Base-by-base conservation (phyloP, 2,797 vertebrate genomes). In the Decapterus maruadsi region DNA sequence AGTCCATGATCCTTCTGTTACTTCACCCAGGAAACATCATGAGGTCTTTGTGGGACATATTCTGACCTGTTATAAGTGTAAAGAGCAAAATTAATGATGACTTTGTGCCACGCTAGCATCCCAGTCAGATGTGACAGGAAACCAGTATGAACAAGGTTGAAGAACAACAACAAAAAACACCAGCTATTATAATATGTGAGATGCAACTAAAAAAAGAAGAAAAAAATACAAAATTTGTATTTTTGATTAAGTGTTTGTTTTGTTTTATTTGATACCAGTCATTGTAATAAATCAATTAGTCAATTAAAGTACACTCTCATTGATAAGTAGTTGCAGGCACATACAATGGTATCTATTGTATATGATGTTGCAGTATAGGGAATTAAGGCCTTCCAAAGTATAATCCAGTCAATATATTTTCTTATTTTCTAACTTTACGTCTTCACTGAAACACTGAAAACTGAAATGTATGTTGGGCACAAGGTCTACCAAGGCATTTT, bases 211-310 rank as follows among this genome's bases (percentile, higher is more conserved):
- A 51, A 29, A 59, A 66, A 26, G 26, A 17, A 46, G 13, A 46
- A 19, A 53, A 1, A 20, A 12, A 34, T 20, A 43, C 42, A 38
- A 10, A 48, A 14, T 0, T 4, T 10, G 6, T 22, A 16, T 70
- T 59, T 59, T 45, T 11, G 5, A 61, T 20, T 13, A 46, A 43
- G 20, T 22, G 1, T 0, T 43, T 62, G 6, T 40, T 17, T 7
- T 26, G 48, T 20, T 71, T 72, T 64, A 68, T 69, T 71, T 77
- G 0, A 46, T 48, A 68, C 13, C 16, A 31, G 1, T 70, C 3
- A 51, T 55, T 29, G 43, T 8, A 68, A 19, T 8, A 61, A 10
- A 38, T 38, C 20, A 16, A 38, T 20, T 12, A 36, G 9, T 45
- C 14, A 13, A 60, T 51, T 61, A 48, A 38, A 66, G 11, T 29